Evolutionary conservation across 2,113 vertebrate species (phyloP), one percentile per base, ranked within the genome.

Genomic region (Lampris megalopsis): DNA sequence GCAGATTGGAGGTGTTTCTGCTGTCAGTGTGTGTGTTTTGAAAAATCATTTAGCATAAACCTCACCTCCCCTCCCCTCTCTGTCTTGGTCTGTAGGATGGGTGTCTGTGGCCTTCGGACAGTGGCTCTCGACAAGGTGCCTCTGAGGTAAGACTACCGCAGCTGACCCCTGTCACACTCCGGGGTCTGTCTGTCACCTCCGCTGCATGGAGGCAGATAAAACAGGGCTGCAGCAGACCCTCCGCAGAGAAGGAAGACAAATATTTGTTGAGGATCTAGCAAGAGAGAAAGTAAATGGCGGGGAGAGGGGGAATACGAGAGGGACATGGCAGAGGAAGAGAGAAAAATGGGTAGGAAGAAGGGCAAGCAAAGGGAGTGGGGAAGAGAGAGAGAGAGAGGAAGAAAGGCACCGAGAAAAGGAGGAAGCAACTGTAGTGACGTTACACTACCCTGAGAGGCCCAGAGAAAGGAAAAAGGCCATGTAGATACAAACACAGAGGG

Each of bases 91-190:
- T 87, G 47, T 62, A 93, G 92, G 90, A 93, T 35, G 89, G 90
- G 9, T 92, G 91, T 82, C 89, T 93, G 82, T 93, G 92, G 92
- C 92, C 92, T 75, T 85, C 91, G 79, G 91, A 89, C 75, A 75
- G 86, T n/a, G 77, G 86, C 62, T 91, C 90, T 63, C 89, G 88
- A 78, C 91, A 91, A 88, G 90, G 86, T 6, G 88, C 91, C 81
- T 91, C 93, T 0, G 93, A 94, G 93, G 93, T 94, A 89, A 87
- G 83, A 79, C 68, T 49, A 24, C 38, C 63, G 35, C 48, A 35
- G 3, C 48, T 52, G 3, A 65, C 40, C 8, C 13, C 5, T 37
- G 0, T 64, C 43, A 24, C 40, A 50, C 52, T 3, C 65, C 38
- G 13, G 41, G 43, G 37, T 6, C 38, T 4, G 49, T 9, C 50